These are phyloP conservation scores for Zeuzera pyrina DNA, from an alignment of 2,888 invertebrate species.

Conservation along the genomic window DNA sequence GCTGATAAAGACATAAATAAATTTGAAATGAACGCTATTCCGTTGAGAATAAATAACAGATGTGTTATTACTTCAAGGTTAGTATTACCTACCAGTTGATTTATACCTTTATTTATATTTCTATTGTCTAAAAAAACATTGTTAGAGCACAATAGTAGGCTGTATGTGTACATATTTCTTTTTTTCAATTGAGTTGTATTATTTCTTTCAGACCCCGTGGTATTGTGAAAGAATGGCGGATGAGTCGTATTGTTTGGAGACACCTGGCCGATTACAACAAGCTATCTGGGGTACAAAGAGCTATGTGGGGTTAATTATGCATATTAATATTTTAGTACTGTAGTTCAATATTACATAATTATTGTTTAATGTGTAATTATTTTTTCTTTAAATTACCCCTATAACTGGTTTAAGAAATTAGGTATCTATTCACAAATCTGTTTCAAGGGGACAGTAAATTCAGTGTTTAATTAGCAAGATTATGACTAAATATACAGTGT, in stretches of 20 bases:
- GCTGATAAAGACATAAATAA: slow-evolving; percentile 83
- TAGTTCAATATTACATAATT: too few relatives aligned
- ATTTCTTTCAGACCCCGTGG: slow-evolving; percentile 78
- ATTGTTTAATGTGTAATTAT: too few relatives aligned
- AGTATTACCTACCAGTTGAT: background rate
- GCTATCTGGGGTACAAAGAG: slow-evolving; percentile 91
- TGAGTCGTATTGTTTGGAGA: slow-evolving; percentile 93
- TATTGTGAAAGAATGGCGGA: slow-evolving; percentile 83
- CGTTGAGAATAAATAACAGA: slow-evolving; percentile 78
- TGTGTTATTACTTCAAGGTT: slow-evolving; percentile 90
- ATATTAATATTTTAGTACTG: too few relatives aligned
- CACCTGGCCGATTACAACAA: slow-evolving; percentile 95
- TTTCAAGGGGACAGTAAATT: too few relatives aligned
- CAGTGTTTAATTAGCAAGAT: too few relatives aligned
- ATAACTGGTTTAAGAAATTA: too few relatives aligned
- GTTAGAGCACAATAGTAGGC: background rate
- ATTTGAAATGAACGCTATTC: slow-evolving; percentile 82
- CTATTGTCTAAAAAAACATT: background rate
- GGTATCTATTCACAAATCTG: too few relatives aligned
- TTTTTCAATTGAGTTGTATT: background rate
- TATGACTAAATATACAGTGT: too few relatives aligned
- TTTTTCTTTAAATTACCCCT: too few relatives aligned
- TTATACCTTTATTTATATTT: background rate
- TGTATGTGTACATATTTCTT: background rate
- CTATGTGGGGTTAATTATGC: slow-evolving; percentile 94